Conservation (phyloP, 2,113 vertebrate genomes). For the Ramphastos sulfuratus region DNA sequence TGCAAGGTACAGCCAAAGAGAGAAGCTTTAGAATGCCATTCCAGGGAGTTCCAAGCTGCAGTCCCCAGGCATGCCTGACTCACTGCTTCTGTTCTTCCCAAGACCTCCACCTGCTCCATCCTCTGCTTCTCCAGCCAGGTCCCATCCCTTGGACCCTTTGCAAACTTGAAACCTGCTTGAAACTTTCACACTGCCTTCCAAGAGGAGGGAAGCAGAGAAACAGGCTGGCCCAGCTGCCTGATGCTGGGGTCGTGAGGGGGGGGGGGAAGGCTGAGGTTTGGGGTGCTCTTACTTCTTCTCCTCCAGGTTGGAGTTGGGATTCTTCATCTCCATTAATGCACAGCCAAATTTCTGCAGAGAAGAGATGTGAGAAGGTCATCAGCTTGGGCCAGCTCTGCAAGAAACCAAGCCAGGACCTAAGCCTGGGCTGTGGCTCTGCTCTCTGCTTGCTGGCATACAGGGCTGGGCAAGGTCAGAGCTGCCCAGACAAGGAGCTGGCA, state of each 20-base stretch:
- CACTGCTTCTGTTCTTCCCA: neutral
- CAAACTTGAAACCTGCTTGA: neutral
- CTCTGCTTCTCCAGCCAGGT: neutral
- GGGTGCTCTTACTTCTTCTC: slow-evolving; percentile 88
- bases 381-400: neutral
- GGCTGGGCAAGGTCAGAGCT: neutral
- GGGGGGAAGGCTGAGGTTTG: neutral
- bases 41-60: neutral
- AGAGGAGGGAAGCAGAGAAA: neutral
- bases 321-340: slow-evolving; percentile 95
- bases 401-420: neutral
- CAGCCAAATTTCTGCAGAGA: slow-evolving; percentile 91
- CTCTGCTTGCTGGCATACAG: neutral
- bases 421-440: neutral
- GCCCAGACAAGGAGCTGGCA: neutral
- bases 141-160: neutral
- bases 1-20: neutral
- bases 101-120: neutral
- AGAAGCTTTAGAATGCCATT: neutral
- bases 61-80: neutral
- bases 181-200: neutral
- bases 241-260: neutral
- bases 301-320: slow-evolving; percentile 90
- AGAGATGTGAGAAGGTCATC: neutral
- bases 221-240: neutral